phyloP scores from a whole-genome alignment of 2,888 invertebrate species.

The Monoplex corrugatus region DNA sequence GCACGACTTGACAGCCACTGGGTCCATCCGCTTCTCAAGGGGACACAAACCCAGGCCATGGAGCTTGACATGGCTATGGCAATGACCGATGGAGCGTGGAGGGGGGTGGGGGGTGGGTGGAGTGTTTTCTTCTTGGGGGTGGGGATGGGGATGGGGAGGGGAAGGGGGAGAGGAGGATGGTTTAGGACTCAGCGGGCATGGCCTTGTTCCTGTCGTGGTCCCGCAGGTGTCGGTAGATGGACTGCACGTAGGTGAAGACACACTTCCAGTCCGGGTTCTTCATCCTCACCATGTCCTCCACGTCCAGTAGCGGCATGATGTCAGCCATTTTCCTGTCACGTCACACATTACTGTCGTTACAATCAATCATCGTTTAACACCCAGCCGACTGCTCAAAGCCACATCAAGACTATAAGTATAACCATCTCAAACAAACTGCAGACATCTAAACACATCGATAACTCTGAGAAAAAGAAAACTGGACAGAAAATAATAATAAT shows the following conservation, averaged over 20 bases:
- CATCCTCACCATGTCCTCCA: slow-evolving; percentile 97
- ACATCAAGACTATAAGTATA: too few species aligned
- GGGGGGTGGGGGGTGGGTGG: background rate
- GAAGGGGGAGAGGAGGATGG: background rate
- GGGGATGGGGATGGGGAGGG: background rate
- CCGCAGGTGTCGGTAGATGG: slow-evolving; percentile 89
- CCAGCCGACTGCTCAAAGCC: too few species aligned
- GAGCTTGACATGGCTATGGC: too few species aligned
- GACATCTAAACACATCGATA: too few species aligned
- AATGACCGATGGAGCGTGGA: background rate
- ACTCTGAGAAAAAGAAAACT: too few species aligned
- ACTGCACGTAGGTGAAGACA: slow-evolving; percentile 99
- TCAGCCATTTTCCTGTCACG: slow-evolving; percentile 95
- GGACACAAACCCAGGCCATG: background rate
- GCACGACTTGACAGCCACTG: too few species aligned
- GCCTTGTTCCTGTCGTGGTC: slow-evolving; percentile 72
- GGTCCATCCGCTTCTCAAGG: too few species aligned
- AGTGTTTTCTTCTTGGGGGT: too few species aligned
- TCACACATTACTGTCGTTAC: too few species aligned
- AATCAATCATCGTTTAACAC: too few species aligned
- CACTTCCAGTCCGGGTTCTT: slow-evolving; percentile 99
- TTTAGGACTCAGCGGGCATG: slow-evolving; percentile 15
- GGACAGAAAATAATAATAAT: too few species aligned
- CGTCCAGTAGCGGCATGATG: slow-evolving; percentile 97
- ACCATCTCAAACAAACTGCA: too few species aligned